Base-by-base conservation (phyloP, 1,140 invertebrate genomes). In the Drosophila subpulchrella region DNA sequence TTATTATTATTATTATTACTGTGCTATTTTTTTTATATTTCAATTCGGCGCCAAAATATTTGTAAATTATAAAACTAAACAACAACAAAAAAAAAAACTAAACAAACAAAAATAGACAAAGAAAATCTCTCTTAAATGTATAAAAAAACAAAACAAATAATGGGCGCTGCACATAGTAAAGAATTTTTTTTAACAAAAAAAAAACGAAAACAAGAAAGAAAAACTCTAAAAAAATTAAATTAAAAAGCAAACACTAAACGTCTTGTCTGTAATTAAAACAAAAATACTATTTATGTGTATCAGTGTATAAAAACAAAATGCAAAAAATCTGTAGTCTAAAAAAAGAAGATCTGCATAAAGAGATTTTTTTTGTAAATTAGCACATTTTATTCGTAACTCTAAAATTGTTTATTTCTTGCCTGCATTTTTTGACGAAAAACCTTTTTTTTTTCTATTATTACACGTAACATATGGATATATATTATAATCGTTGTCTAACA, bases 401-500 rank as follows among this genome's bases (percentile, higher is more conserved):
- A 76, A 67, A 54, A 39, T 38, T 42, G 66, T 67, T 56, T 85
- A 48, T 39, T 78, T 56, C 71, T 66, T 81, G 81, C 65, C 54
- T 54, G 71, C 36, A 66, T 66, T 72, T 77, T 77, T 76, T 53
- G 44, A 68, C 32, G 42, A 63, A 61, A n/a, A 12, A 27, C 47
- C 60, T 76, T 65, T 85, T 81, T 78, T 78, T 86, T 62, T 44
- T 39, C 50, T 60, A 77, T 74, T 86, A 59, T 61, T 62, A 81
- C 54, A 62, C 55, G 58, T 71, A 71, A 62, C 38, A 32, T 63
- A 77, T 76, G 70, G 46, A 70, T 79, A 79, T 65, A 57, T 53
- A 73, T 70, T 86, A 78, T 89, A 88, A 88, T 88, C 78, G 83
- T 88, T 88, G 83, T 88, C 83, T 88, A 88, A 88, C 83, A 88